These are phyloP conservation scores for Drosophila siamana DNA, from an alignment of 2,888 invertebrate species.

Conservation along the genomic window DNA sequence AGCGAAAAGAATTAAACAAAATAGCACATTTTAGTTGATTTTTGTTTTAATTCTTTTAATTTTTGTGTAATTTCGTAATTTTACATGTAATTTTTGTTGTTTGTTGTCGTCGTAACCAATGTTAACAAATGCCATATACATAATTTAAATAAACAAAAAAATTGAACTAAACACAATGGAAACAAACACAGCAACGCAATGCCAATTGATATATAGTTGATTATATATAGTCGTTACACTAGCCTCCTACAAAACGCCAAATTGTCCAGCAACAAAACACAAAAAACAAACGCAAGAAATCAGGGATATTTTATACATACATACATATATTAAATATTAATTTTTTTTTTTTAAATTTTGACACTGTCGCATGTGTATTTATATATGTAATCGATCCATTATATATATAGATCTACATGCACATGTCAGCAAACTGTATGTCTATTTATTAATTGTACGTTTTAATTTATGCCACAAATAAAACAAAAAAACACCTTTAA, in stretches of 20 bases:
- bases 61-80: conserved; percentile 29
- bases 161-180: neutral
- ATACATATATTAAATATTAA: neutral
- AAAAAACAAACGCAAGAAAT: conserved; percentile 44
- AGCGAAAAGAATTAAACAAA: conserved; percentile 4
- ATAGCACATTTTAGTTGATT: conserved; percentile 36
- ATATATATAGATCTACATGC: conserved; percentile 17
- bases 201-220: conserved; percentile 62
- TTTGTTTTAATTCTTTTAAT: conserved; percentile 27
- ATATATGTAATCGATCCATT: neutral
- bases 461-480: conserved; percentile 49
- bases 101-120: conserved; percentile 41
- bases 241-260: conserved; percentile 70
- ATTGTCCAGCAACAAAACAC: conserved; percentile 59
- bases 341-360: too few species aligned
- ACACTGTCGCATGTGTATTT: neutral
- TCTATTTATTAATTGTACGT: conserved; percentile 50
- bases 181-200: conserved; percentile 55
- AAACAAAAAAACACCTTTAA: conserved; percentile 11
- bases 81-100: conserved; percentile 9
- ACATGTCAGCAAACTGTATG: conserved; percentile 11
- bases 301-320: conserved; percentile 61
- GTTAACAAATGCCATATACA: conserved; percentile 63
- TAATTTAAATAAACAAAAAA: conserved; percentile 20
- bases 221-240: conserved; percentile 25